Evolutionary conservation across 2,888 invertebrate genomes (phyloP).

Genomic region (Cantharis rustica): DNA sequence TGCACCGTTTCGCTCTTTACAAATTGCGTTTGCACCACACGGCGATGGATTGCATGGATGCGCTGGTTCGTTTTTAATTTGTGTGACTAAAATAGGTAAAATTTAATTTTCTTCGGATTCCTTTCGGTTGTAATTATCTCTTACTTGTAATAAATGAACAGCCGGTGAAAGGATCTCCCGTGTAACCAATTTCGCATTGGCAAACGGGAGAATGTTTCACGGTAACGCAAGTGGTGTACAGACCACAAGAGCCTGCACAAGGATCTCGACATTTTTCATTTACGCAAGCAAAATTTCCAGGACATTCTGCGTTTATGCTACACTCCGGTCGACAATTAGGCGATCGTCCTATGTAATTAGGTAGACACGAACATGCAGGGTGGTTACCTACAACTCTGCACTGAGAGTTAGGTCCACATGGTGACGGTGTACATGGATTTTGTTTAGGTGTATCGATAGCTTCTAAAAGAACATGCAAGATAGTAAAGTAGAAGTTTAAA

Average conservation of each 20-base stretch:
- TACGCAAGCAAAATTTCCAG: conserved; percentile 81
- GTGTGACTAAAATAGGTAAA: conserved; percentile 57
- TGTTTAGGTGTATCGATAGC: conserved; percentile 60
- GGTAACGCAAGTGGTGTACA: conserved; percentile 77
- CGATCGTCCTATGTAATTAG: conserved; percentile 79
- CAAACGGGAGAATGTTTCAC: conserved; percentile 85
- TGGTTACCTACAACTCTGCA: conserved; percentile 77
- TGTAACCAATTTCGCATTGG: conserved; percentile 77
- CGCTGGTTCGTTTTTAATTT: conserved; percentile 65
- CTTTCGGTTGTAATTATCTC: neutral
- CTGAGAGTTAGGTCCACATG: conserved; percentile 84
- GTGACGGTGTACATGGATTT: conserved; percentile 81
- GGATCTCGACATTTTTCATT: conserved; percentile 82
- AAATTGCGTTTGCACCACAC: conserved; percentile 84
- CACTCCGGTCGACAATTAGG: conserved; percentile 89
- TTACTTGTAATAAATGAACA: conserved; percentile 58
- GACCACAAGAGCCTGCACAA: conserved; percentile 84
- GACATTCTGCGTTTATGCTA: conserved; percentile 82
- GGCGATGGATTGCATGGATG: conserved; percentile 86
- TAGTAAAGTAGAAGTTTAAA: conserved; percentile 14
- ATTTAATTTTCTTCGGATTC: neutral
- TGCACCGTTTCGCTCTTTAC: conserved; percentile 80
- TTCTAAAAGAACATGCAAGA: conserved; percentile 42
- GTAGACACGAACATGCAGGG: conserved; percentile 79
- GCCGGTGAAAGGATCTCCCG: conserved; percentile 84